These are phyloP conservation scores for Tetheella fluctuosa DNA, from an alignment of 2,888 invertebrate genomes.

Conservation along the genomic window DNA sequence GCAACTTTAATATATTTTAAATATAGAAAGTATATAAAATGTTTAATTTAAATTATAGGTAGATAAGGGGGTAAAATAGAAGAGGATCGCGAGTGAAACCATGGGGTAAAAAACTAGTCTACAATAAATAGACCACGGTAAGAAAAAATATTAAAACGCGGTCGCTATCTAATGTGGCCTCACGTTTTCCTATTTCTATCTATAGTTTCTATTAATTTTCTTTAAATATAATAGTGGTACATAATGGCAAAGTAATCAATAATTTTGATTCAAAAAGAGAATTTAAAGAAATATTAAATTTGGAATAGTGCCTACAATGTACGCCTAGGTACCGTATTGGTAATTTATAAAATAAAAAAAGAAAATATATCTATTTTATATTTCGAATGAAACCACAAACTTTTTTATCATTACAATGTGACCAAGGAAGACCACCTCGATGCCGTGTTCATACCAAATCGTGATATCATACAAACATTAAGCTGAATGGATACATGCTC, in stretches of 20 bases:
- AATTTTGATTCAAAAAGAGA: conserved; percentile 2
- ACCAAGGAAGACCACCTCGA: conserved; percentile 40
- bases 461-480: conserved; percentile 53
- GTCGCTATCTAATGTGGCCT: too few relatives aligned
- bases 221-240: too few relatives aligned
- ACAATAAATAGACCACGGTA: too few relatives aligned
- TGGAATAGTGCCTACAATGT: background rate
- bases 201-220: too few relatives aligned
- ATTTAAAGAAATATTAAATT: background rate
- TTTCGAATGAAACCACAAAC: conserved; percentile 8
- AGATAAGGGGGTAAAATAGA: too few relatives aligned
- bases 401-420: conserved; percentile 11
- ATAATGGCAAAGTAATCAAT: background rate
- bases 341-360: background rate
- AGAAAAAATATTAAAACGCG: too few relatives aligned
- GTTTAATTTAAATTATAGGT: too few relatives aligned
- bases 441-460: conserved; percentile 32
- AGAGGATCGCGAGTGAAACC: too few relatives aligned
- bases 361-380: background rate
- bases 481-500: conserved; percentile 44
- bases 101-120: too few relatives aligned
- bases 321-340: background rate
- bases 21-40: too few relatives aligned
- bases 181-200: too few relatives aligned
- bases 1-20: too few relatives aligned